Base-by-base conservation (phyloP, 2,888 invertebrate species). In the Spicauda simplicius region DNA sequence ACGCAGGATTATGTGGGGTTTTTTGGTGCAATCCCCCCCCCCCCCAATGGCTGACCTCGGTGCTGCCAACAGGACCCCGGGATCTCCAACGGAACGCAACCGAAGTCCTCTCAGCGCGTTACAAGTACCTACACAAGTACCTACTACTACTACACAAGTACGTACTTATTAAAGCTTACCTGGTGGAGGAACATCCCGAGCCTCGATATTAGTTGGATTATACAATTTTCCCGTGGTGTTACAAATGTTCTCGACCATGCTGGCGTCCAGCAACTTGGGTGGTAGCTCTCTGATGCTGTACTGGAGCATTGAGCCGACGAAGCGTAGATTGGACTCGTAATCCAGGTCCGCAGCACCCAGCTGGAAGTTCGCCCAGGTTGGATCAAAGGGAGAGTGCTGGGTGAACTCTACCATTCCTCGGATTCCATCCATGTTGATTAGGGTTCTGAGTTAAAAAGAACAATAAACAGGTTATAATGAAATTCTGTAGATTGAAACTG, bases 381-480 rank as follows among this genome's bases (percentile, higher is more conserved):
- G 97, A 84, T 98, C 97, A 82, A 97, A 97, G 25, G 96, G 96
- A 0, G 97, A 97, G 41, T 96, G 95, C 85, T 98, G 98, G 0
- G 93, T 94, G 70, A 98, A 94, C 11, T 95, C 95, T 2, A 98
- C 93, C 62, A 96, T 95, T 0, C 98, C 98, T 78, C 95, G 95
- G 20, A 98, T 95, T 5, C 98, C 98, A 53, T 96, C 95, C 66
- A 95, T 94, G 85, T 96, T 96, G 30, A 97, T 94, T 12, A 96
- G 84, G 0, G 95, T 94, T 83, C 97, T 97, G 81, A 48, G 14
- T 48, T 48, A 37, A 37, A 33, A 33, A 33, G 7, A 6, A 33
- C 10, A 33, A 8, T 33, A 33, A 1, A 6, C 25, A 5, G 6
- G 4, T 8, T 33, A 33, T 33, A 8, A 33, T 33, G n/a, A 33